Conservation (phyloP, 2,888 invertebrate species). For the Mellilla xanthometata region DNA sequence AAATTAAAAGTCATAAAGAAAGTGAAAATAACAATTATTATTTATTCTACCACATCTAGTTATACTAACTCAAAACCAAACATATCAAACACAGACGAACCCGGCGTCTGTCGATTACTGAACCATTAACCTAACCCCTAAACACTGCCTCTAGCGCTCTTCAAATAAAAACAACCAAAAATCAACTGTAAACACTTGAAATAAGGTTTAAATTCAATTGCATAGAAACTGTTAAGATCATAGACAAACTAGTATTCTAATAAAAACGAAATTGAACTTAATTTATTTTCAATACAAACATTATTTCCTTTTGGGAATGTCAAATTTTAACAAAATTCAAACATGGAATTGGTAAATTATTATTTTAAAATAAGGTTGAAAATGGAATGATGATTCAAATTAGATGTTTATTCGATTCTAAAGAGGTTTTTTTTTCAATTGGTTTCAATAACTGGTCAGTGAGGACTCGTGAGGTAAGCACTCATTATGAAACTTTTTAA, state of each 20-base stretch:
- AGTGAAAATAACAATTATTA: too few relatives aligned
- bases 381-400: not conserved
- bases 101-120: slow-evolving; percentile 66
- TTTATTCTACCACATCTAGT: slow-evolving; percentile 33
- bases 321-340: too few relatives aligned
- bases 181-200: slow-evolving; percentile 30
- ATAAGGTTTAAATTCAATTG: slow-evolving; percentile 13
- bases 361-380: not conserved
- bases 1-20: too few relatives aligned
- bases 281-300: too few relatives aligned
- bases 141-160: slow-evolving; percentile 40
- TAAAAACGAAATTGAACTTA: too few relatives aligned
- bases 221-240: not conserved
- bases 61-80: slow-evolving; percentile 33
- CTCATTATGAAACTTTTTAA: slow-evolving; percentile 34
- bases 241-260: too few relatives aligned
- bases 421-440: slow-evolving; percentile 47
- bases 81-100: slow-evolving; percentile 62
- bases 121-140: slow-evolving; percentile 65
- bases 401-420: slow-evolving; percentile 41
- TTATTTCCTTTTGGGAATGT: too few relatives aligned
- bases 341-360: not conserved
- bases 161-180: slow-evolving; percentile 36
- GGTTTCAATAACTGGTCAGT: slow-evolving; percentile 62
- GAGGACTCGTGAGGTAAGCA: slow-evolving; percentile 25